Conservation (phyloP, 2,888 invertebrate genomes). For the Perithous albicinctus region DNA sequence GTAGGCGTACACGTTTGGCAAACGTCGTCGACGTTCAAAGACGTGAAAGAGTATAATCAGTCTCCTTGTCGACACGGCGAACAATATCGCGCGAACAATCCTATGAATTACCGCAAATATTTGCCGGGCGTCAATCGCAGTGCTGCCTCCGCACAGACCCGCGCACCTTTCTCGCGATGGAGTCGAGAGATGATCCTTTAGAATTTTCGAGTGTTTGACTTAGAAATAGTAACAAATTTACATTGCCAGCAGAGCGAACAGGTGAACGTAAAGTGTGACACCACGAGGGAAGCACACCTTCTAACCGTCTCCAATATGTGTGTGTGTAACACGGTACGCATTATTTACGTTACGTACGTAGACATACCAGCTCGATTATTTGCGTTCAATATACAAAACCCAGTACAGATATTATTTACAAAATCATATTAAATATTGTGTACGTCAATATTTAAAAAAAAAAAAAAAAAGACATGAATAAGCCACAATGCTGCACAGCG, state of each 20-base stretch:
- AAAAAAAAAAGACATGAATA: background rate
- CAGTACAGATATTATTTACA: conserved; percentile 32
- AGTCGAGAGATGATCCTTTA: conserved; percentile 70
- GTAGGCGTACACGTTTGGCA: conserved; percentile 2
- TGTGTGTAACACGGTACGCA: conserved; percentile 26
- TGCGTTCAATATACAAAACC: conserved; percentile 49
- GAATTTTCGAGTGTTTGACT: conserved; percentile 73
- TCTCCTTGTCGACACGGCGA: conserved; percentile 56
- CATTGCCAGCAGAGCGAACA: conserved; percentile 62
- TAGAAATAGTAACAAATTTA: conserved; percentile 76
- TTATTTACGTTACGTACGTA: conserved; percentile 38
- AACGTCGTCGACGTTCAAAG: conserved; percentile 18
- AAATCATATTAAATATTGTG: conserved; percentile 52
- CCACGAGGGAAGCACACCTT: conserved; percentile 9
- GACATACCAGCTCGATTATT: conserved; percentile 19
- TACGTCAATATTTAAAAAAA: conserved; percentile 4
- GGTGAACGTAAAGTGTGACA: conserved; percentile 32
- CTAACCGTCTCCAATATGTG: conserved; percentile 14
- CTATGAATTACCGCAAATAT: conserved; percentile 76
- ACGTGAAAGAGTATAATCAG: conserved; percentile 43
- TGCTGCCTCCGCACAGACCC: conserved; percentile 9
- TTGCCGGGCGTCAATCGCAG: conserved; percentile 72
- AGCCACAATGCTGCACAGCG: background rate
- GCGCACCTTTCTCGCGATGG: conserved; percentile 19
- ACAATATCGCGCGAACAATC: conserved; percentile 67